phyloP scores from a whole-genome alignment of 1,140 invertebrate species.

The Trichomalopsis sarcophagae region DNA sequence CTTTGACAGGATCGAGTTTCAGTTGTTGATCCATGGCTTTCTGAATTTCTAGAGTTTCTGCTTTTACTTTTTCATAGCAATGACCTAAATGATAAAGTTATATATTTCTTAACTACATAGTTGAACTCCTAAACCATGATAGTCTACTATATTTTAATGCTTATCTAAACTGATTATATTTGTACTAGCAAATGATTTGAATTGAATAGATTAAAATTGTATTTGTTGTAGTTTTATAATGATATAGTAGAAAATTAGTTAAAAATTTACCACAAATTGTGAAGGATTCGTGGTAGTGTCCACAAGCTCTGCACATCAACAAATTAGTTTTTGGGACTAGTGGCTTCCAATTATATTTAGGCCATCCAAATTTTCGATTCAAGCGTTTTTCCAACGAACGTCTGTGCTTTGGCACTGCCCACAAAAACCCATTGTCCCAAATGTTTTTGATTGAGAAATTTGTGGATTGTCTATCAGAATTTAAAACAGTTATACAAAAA shows the following conservation, averaged over 20 bases:
- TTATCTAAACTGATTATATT: too few species aligned
- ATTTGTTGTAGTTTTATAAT: background rate
- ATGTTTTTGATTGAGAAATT: constrained; percentile 78
- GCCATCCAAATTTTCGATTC: constrained; percentile 82
- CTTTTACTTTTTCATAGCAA: constrained; percentile 87
- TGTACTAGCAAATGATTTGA: too few species aligned
- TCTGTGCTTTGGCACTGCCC: constrained; percentile 87
- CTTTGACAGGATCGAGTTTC: constrained; percentile 83
- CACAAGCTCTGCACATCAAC: constrained; percentile 85
- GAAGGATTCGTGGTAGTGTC: constrained; percentile 85
- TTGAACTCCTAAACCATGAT: background rate
- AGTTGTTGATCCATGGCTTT: constrained; percentile 83
- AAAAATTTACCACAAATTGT: constrained; percentile 85
- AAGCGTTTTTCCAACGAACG: constrained; percentile 83
- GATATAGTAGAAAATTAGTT: background rate
- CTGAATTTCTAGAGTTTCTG: constrained; percentile 87
- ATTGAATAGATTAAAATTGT: background rate
- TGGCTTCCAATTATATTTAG: constrained; percentile 81
- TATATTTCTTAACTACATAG: background rate
- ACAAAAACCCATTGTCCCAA: constrained; percentile 84
- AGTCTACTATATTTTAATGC: too few species aligned
- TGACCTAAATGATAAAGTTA: constrained; percentile 72
- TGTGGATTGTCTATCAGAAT: background rate
- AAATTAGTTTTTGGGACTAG: constrained; percentile 84
- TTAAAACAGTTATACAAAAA: background rate